A percentile compares a stretch with the other conserved stretches of the same genome.
Conservation (phyloP, 2,797 vertebrate species). For the Malacoraja senta region DNA sequence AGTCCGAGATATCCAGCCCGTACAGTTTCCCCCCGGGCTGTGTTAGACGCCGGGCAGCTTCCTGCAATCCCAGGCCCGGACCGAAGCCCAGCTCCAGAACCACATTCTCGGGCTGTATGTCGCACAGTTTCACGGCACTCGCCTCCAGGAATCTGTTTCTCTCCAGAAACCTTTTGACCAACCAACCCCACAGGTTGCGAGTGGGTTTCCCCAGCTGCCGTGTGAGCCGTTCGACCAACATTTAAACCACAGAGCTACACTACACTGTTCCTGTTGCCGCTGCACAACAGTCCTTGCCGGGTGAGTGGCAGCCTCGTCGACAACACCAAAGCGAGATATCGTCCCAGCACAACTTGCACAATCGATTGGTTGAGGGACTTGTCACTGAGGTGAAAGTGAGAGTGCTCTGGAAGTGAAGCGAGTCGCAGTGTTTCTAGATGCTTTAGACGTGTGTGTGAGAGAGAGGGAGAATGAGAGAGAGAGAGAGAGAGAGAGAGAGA, state of each 20-base stretch:
- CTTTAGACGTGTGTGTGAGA: no score
- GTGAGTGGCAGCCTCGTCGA: background rate
- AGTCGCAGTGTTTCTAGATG: no score
- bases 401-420: no score
- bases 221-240: constrained; percentile 48
- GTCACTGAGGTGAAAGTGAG: no score
- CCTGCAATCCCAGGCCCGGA: constrained; percentile 50
- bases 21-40: constrained; percentile 53
- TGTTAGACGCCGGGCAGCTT: constrained; percentile 52
- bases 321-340: no score
- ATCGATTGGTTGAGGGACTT: no score
- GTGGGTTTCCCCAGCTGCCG: constrained; percentile 55
- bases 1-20: constrained; percentile 64
- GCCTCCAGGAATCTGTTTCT: constrained; percentile 52
- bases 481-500: no score
- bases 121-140: constrained; percentile 52
- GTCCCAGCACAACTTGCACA: no score
- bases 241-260: constrained; percentile 41
- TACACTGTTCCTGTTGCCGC: background rate
- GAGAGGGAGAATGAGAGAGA: no score
- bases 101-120: constrained; percentile 53
- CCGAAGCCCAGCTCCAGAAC: constrained; percentile 53
- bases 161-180: constrained; percentile 50
- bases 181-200: constrained; percentile 52
- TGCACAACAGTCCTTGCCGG: background rate